Base-by-base conservation (phyloP, 2,113 vertebrate genomes). In the Passer montanus region DNA sequence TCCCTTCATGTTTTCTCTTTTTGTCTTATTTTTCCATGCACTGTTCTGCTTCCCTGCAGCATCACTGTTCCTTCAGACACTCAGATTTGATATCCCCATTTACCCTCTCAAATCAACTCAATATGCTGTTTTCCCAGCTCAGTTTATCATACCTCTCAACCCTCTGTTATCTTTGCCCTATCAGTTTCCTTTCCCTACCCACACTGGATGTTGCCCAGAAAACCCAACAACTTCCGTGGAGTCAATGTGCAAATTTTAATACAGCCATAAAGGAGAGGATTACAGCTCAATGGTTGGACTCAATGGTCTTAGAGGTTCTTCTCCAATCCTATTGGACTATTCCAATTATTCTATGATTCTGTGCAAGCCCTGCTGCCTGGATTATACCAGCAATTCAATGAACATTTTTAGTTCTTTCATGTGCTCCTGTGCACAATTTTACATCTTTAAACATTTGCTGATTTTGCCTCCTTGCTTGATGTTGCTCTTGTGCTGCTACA, bases 221-320 rank as follows among this genome's bases (percentile, higher is more conserved):
- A 75, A 1, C 0, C 1, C 17, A 41, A 5, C 7, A 43, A 16
- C 10, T 66, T 87, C 47, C 4, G 1, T 19, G 6, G 5, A 50
- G 18, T 63, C 17, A 13, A 26, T 23, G 28, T 44, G 21, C 8
- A 50, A 53, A 46, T 41, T 84, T 63, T 49, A 85, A n/a, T 19
- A 50, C 26, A 83, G 16, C 3, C 27, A 9, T 64, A 46, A 72
- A 66, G 19, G 22, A 53, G 13, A 85, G 90, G 31, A 68, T 5
- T 60, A 10, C 12, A 41, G 6, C 4, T 76, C 50, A 53, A 4
- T 0, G 0, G 8, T 26, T 47, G 69, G n/a, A n/a, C 53, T 46
- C 15, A 11, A 59, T 41, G 23, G 39, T 46, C 44, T 75, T 52
- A 59, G n/a, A 53, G 6, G 17, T 10, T 17, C 46, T 53, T 55